phyloP scores from a whole-genome alignment of 2,797 vertebrate genomes.

The Cryptoblepharus egeriae region DNA sequence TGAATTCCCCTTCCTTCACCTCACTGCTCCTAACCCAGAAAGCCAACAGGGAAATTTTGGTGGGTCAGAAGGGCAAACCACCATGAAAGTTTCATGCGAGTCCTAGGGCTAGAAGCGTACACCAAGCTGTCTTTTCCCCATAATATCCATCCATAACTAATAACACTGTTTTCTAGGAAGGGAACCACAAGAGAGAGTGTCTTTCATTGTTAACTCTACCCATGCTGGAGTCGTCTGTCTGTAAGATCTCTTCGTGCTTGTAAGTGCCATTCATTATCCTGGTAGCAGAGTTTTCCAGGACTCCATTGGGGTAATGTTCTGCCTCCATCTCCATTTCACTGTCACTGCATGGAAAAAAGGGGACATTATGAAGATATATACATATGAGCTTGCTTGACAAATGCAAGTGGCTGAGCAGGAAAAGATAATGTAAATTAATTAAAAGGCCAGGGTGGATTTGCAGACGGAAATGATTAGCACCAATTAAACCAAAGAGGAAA shows the following conservation, averaged over 20 bases:
- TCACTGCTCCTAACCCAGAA: too few species aligned
- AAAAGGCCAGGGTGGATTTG: not conserved
- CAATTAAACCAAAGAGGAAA: not conserved
- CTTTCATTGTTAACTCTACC: slow-evolving; percentile 73
- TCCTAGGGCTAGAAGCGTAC: not conserved
- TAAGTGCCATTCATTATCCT: slow-evolving; percentile 96
- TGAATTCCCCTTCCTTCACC: not conserved
- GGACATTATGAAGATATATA: slow-evolving; percentile 8
- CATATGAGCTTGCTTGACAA: not conserved
- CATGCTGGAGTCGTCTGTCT: slow-evolving; percentile 93
- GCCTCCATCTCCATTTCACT: slow-evolving; percentile 98
- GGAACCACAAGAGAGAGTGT: not conserved
- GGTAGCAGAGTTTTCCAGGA: slow-evolving; percentile 87
- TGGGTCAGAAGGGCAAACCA: too few species aligned
- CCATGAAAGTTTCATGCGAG: not conserved
- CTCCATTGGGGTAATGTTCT: slow-evolving; percentile 94
- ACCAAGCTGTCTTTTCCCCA: not conserved
- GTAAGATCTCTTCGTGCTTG: slow-evolving; percentile 94
- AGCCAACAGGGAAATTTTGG: not conserved
- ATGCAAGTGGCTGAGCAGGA: not conserved
- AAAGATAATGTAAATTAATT: slow-evolving; percentile 1
- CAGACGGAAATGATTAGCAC: not conserved
- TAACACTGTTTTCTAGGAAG: not conserved
- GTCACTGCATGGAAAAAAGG: slow-evolving; percentile 79
- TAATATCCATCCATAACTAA: not conserved